Evolutionary conservation across 2,888 invertebrate genomes (phyloP).

Genomic region (Pharmacophagus antenor): DNA sequence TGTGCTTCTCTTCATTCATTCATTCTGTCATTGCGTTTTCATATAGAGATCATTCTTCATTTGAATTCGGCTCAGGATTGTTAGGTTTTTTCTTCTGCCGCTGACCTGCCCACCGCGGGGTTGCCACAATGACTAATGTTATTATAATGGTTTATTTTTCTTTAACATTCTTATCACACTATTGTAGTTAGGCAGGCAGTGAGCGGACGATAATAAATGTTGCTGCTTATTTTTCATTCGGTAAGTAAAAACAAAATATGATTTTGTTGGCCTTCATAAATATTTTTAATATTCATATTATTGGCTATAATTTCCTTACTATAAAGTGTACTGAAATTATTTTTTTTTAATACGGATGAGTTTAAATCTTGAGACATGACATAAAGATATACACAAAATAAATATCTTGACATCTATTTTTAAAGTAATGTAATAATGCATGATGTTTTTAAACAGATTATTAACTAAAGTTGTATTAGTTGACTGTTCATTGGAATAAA

Average conservation of each 20-base stretch:
- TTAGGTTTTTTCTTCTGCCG: slow-evolving; percentile 69
- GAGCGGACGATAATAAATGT: slow-evolving; percentile 8
- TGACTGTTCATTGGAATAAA: too few relatives aligned
- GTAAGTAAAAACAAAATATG: not conserved
- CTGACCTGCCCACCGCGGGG: slow-evolving; percentile 77
- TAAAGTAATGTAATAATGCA: too few relatives aligned
- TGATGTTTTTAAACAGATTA: too few relatives aligned
- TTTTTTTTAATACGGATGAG: too few relatives aligned
- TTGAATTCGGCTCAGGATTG: slow-evolving; percentile 69
- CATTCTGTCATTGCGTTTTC: slow-evolving; percentile 80
- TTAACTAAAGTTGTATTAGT: too few relatives aligned
- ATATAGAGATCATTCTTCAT: slow-evolving; percentile 80
- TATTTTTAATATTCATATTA: too few relatives aligned
- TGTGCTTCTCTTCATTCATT: slow-evolving; percentile 62
- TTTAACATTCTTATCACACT: slow-evolving; percentile 76
- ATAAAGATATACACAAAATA: too few relatives aligned
- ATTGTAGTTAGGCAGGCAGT: slow-evolving; percentile 54
- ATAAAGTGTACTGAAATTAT: too few relatives aligned
- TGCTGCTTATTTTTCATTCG: slow-evolving; percentile 7
- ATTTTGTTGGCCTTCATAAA: too few relatives aligned
- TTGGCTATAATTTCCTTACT: too few relatives aligned
- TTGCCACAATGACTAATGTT: slow-evolving; percentile 73
- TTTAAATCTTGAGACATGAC: too few relatives aligned
- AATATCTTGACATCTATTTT: too few relatives aligned
- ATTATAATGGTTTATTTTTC: slow-evolving; percentile 80